These are phyloP conservation scores for Tetropium fuscum DNA, from an alignment of 2,888 invertebrate species.

Conservation along the genomic window DNA sequence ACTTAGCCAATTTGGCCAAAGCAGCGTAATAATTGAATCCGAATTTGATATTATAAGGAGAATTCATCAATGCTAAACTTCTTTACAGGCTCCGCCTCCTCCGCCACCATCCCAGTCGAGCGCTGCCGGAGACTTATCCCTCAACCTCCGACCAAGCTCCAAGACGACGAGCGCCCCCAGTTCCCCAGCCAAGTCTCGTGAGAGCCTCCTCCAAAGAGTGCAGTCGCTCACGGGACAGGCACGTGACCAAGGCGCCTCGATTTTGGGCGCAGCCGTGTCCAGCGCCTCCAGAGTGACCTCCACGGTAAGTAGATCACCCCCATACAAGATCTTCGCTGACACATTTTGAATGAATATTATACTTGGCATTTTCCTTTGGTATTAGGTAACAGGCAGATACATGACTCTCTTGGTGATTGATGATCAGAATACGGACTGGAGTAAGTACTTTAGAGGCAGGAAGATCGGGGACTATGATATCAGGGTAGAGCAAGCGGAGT, in stretches of 20 bases:
- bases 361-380: too few relatives aligned
- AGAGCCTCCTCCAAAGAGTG: conserved; percentile 89
- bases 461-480: conserved; percentile 96
- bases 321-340: too few relatives aligned
- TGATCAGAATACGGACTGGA: conserved; percentile 99
- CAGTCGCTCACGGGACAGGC: conserved; percentile 82
- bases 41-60: too few relatives aligned
- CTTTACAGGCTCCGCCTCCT: conserved; percentile 66
- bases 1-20: too few relatives aligned
- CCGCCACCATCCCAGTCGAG: conserved; percentile 67
- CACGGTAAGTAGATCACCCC: conserved; percentile 57
- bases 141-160: conserved; percentile 76
- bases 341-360: too few relatives aligned
- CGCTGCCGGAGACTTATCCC: conserved; percentile 61
- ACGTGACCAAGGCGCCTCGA: conserved; percentile 67
- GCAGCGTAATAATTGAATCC: too few relatives aligned
- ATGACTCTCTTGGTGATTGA: conserved; percentile 92
- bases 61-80: too few relatives aligned
- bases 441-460: conserved; percentile 95
- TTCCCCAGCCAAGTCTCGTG: conserved; percentile 93
- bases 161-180: conserved; percentile 95
- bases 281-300: conserved; percentile 72
- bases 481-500: conserved; percentile 97
- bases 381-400: conserved; percentile 55
- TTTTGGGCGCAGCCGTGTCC: conserved; percentile 80